Base-by-base conservation (phyloP, 2,797 vertebrate species). In the Oreortyx pictus region DNA sequence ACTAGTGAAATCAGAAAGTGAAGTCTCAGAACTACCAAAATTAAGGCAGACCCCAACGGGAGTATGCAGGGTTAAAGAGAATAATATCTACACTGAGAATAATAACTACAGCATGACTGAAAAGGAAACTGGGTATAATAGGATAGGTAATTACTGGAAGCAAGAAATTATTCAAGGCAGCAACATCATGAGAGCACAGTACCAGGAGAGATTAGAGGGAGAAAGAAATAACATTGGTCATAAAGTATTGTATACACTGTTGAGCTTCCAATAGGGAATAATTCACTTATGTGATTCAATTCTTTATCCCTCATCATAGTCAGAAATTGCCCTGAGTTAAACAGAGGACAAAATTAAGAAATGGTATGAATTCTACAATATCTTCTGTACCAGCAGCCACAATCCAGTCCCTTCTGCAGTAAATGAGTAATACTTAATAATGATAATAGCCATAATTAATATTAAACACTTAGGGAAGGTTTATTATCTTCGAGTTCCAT, bases 401-500 rank as follows among this genome's bases (percentile, higher is more conserved):
- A 31, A 79, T 81, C 20, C 56, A 65, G 60, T 84, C 85, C 74
- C 57, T 95, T 44, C 71, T 79, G 80, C 49, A 94, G 60, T 81
- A 95, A 93, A 86, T 86, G 85, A 92, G 37, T 83, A 96, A 89
- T 70, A 86, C 43, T 94, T 88, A 94, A 78, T 81, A 82, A 88
- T 65, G 76, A 89, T 94, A 94, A 78, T 87, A 94, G 83, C 72
- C 20, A 82, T 91, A 95, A 94, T 94, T 96, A 95, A 95, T 89
- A 89, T 86, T 88, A 94, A 92, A 91, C 29, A 87, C 79, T 50
- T 77, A 83, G 73, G 73, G 74, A 79, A 92, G 60, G 52, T 73
- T 95, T 96, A 94, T 93, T 93, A 94, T 95, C 94, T 95, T 82
- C 60, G 71, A 93, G 87, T 86, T 65, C 60, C 74, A 93, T 86